Percentiles rank a stretch among this genome's conserved stretches.
These are phyloP conservation scores for Elachura formosa DNA, from an alignment of 2,113 vertebrate genomes.

Conservation along the genomic window DNA sequence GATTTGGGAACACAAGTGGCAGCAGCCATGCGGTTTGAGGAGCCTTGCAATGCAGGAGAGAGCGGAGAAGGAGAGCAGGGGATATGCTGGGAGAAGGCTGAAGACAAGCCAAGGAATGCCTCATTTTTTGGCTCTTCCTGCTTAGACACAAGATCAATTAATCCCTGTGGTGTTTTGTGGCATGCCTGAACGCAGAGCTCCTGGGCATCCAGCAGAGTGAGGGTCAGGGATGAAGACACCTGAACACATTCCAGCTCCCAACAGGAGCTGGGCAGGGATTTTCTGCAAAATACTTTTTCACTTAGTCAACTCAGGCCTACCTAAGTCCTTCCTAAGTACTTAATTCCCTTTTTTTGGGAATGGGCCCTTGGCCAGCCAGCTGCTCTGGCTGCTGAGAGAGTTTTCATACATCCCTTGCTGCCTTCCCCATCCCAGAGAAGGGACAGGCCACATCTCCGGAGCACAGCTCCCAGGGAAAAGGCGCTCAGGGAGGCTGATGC, in stretches of 20 bases:
- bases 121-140: background rate
- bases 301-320: conserved; percentile 21
- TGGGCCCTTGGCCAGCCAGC: background rate
- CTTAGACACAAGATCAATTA: background rate
- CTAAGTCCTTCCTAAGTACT: conserved; percentile 33
- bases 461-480: background rate
- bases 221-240: background rate
- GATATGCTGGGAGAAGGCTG: background rate
- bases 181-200: background rate
- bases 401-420: background rate
- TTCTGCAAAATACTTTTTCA: background rate
- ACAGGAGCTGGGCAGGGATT: conserved; percentile 1
- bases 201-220: background rate
- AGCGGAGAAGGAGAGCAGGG: background rate
- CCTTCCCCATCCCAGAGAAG: rapidly evolving
- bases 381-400: background rate
- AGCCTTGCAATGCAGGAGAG: background rate
- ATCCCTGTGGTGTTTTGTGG: background rate
- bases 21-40: background rate
- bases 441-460: background rate
- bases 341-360: conserved; percentile 28
- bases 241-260: background rate
- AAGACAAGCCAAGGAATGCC: background rate
- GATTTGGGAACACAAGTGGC: background rate
- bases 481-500: background rate